Conservation (phyloP, 2,888 invertebrate genomes). For the Ferdinandea cuprea region DNA sequence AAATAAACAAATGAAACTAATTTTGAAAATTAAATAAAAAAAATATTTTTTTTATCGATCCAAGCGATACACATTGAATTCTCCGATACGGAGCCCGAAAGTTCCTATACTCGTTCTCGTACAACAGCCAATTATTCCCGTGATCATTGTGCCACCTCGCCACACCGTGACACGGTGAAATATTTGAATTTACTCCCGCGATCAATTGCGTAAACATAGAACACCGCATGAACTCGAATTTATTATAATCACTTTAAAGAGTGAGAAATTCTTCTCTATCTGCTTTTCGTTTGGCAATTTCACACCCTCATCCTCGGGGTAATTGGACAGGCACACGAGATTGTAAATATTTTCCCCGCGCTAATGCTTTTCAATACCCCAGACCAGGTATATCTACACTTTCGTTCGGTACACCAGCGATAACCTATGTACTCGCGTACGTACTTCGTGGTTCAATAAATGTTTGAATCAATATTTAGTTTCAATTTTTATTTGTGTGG, state of each 20-base stretch:
- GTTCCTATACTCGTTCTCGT: constrained; percentile 1
- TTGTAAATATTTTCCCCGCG: constrained; percentile 69
- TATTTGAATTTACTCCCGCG: constrained; percentile 61
- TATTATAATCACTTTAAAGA: constrained; percentile 71
- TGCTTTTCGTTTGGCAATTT: constrained; percentile 69
- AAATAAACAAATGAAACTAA: too few species aligned
- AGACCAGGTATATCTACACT: not conserved
- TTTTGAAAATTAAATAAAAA: constrained; percentile 21
- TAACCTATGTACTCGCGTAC: not conserved
- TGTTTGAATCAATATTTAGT: constrained; percentile 70
- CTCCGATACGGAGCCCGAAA: not conserved
- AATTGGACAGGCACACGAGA: constrained; percentile 65
- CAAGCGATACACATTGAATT: not conserved
- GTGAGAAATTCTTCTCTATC: constrained; percentile 64
- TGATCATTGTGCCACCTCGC: not conserved
- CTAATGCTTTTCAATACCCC: constrained; percentile 5
- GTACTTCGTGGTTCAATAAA: constrained; percentile 64
- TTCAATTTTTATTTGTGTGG: constrained; percentile 42
- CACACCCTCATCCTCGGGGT: constrained; percentile 61
- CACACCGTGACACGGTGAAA: constrained; percentile 10
- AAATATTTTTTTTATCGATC: constrained; percentile 24
- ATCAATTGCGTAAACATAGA: constrained; percentile 65
- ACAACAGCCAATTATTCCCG: not conserved
- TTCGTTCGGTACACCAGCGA: not conserved
- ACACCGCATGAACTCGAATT: constrained; percentile 70